Evolutionary conservation across 2,888 invertebrate species (phyloP).

Genomic region (Euzetes globulus): DNA sequence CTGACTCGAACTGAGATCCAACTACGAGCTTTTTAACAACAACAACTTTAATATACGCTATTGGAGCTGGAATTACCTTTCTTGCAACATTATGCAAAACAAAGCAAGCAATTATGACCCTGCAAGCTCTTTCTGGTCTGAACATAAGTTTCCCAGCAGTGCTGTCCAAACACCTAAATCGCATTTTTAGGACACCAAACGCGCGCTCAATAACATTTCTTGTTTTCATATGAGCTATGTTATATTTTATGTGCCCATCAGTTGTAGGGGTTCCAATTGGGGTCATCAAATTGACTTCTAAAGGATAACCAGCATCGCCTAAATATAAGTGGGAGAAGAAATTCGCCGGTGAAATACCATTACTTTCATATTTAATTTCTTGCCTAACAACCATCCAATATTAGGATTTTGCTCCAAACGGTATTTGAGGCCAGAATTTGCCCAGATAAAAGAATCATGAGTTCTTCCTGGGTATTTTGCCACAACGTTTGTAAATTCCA

Average conservation of each 20-base stretch:
- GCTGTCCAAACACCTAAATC: neutral
- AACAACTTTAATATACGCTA: conserved; percentile 64
- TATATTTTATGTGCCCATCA: neutral
- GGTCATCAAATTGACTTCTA: neutral
- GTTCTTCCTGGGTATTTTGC: conserved; percentile 44
- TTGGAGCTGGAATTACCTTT: conserved; percentile 57
- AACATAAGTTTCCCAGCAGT: neutral
- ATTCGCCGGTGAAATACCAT: too few species aligned
- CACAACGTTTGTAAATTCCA: conserved; percentile 38
- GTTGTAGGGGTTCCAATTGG: neutral
- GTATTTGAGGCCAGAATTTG: neutral
- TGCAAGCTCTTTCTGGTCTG: neutral
- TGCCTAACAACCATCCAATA: neutral
- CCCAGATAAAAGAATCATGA: conserved; percentile 41
- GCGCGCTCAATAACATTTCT: neutral
- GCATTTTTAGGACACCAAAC: neutral
- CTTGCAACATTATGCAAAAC: conserved; percentile 18
- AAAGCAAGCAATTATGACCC: neutral
- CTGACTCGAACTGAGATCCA: conserved; percentile 48
- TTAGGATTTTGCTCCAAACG: neutral
- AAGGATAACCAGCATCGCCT: neutral
- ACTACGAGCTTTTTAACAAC: conserved; percentile 59
- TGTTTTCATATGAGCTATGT: neutral
- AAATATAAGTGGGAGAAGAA: too few species aligned
- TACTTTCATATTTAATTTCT: too few species aligned